These are phyloP conservation scores for Crossaster papposus DNA, from an alignment of 53 echinoderm and acorn worm species.

Conservation along the genomic window DNA sequence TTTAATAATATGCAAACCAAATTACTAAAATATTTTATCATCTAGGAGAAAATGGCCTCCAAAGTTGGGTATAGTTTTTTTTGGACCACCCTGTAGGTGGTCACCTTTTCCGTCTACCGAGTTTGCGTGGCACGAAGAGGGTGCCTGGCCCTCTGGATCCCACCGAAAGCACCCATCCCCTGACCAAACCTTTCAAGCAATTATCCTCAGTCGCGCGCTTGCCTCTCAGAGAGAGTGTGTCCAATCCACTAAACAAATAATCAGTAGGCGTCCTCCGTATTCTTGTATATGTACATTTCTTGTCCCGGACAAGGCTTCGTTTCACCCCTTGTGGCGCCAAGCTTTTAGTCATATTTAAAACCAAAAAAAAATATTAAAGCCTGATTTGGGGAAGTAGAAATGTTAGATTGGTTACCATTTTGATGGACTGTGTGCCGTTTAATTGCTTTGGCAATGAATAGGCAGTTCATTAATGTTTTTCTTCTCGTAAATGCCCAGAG, in stretches of 20 bases:
- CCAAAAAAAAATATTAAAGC: neutral
- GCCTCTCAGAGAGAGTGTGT: neutral
- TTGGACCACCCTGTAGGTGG: too few species aligned
- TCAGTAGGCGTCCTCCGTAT: neutral
- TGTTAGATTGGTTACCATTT: neutral
- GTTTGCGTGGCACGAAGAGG: neutral
- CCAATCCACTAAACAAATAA: neutral
- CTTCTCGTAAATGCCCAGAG: neutral
- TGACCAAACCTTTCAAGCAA: neutral
- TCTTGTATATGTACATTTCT: neutral
- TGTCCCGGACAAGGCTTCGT: neutral
- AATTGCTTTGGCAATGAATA: neutral
- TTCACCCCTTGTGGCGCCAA: constrained; percentile 6
- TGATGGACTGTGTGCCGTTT: neutral
- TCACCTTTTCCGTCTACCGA: too few species aligned
- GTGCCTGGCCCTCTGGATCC: neutral
- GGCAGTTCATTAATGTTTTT: neutral
- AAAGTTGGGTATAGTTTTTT: too few species aligned
- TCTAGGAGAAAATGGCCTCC: too few species aligned
- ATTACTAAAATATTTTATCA: too few species aligned
- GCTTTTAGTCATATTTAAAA: neutral
- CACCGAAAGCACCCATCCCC: neutral
- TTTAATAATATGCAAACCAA: too few species aligned
- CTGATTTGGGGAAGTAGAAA: neutral
- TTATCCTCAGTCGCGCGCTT: neutral